Conservation (phyloP, 2,113 vertebrate genomes). For the Pelecanus crispus region DNA sequence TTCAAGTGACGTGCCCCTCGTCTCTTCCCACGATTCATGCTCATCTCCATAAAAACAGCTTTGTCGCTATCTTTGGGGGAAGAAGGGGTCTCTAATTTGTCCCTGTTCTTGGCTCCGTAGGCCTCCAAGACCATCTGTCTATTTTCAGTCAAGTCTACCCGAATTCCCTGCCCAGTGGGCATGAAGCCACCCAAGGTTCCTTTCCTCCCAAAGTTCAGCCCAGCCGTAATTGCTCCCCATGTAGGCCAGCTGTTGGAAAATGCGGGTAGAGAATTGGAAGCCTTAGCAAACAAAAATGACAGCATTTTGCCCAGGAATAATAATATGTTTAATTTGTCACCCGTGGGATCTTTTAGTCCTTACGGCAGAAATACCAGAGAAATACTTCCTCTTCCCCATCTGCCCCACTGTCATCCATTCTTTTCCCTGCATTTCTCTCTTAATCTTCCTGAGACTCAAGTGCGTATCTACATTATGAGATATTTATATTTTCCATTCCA, state of each 20-base stretch:
- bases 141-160: not conserved
- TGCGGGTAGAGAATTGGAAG: not conserved
- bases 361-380: not conserved
- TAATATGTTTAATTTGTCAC: not conserved
- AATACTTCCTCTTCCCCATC: not conserved
- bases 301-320: not conserved
- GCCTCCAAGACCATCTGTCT: not conserved
- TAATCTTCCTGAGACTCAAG: constrained; percentile 21
- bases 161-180: not conserved
- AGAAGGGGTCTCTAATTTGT: not conserved
- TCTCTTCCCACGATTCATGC: not conserved
- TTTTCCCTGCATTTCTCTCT: not conserved
- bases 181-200: not conserved
- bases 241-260: not conserved
- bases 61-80: not conserved
- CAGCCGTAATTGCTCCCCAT: not conserved
- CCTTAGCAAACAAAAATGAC: not conserved
- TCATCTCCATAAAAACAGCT: not conserved
- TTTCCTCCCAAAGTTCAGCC: not conserved
- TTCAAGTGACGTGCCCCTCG: not conserved
- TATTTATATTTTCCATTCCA: constrained; percentile 22
- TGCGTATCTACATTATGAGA: constrained; percentile 8
- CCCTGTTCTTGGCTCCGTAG: not conserved
- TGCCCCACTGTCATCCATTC: not conserved
- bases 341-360: not conserved